A percentile compares a stretch with the other conserved stretches of the same genome.
phyloP scores from a whole-genome alignment of 2,888 invertebrate species.

The Caenorhabditis afra region DNA sequence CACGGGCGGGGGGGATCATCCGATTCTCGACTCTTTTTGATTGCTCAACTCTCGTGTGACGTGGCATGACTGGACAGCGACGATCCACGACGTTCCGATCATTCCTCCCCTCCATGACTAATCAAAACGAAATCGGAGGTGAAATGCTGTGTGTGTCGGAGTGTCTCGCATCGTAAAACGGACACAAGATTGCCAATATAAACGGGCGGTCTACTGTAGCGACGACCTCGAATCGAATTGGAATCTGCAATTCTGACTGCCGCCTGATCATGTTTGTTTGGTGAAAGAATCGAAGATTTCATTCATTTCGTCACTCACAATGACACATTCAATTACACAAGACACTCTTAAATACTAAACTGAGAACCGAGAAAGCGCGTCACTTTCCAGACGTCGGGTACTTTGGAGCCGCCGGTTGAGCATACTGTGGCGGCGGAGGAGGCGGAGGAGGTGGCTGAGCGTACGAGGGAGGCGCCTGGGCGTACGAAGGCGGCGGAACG shows the following conservation, averaged over 20 bases:
- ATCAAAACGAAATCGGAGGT: slow-evolving; percentile 54
- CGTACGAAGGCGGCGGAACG: not conserved
- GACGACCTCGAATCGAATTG: slow-evolving; percentile 16
- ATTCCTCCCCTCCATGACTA: slow-evolving; percentile 33
- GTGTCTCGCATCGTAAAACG: slow-evolving; percentile 55
- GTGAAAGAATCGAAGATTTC: not conserved
- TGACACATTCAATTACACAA: slow-evolving; percentile 5
- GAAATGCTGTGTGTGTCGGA: slow-evolving; percentile 7
- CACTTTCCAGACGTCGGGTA: slow-evolving; percentile 40
- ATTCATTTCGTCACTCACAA: not conserved
- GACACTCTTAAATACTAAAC: not conserved
- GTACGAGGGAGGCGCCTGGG: slow-evolving; percentile 31
- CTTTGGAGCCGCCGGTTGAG: slow-evolving; percentile 24
- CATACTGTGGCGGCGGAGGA: slow-evolving; percentile 35
- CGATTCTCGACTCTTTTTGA: not conserved
- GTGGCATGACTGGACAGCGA: no score
- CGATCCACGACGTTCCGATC: no score
- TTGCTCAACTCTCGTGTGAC: not conserved
- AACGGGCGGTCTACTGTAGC: slow-evolving; percentile 37
- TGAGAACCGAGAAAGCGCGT: no score
- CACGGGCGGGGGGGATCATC: slow-evolving; percentile 1
- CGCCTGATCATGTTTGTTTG: not conserved
- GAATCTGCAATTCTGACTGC: slow-evolving; percentile 35
- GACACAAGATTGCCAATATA: slow-evolving; percentile 54
- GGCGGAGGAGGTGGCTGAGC: slow-evolving; percentile 15